Percentiles rank a stretch among this genome's conserved stretches.
Conservation (phyloP, 2,797 vertebrate genomes). For the Hoplostethus atlanticus region DNA sequence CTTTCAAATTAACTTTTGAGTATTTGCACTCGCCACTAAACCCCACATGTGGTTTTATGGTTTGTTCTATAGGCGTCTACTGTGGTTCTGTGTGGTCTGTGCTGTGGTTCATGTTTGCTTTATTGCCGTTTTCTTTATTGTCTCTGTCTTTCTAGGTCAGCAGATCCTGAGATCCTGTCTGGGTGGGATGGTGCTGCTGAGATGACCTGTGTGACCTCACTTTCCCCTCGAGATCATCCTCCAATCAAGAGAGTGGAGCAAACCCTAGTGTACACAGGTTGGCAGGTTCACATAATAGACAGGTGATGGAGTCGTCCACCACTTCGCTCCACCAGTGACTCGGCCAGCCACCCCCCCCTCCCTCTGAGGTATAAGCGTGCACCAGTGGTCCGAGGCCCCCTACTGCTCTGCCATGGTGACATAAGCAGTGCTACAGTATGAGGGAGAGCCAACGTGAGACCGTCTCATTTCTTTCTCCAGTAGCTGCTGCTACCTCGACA, state of each 20-base stretch:
- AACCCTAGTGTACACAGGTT: conserved; percentile 53
- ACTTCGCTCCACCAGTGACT: conserved; percentile 71
- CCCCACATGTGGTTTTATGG: conserved; percentile 47
- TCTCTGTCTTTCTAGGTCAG: conserved; percentile 60
- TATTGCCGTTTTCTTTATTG: conserved; percentile 14
- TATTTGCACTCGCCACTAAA: conserved; percentile 52
- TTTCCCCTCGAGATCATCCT: conserved; percentile 70
- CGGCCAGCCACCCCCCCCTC: conserved; percentile 45
- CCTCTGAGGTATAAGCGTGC: conserved; percentile 67
- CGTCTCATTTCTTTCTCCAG: conserved; percentile 74
- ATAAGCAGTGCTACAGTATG: conserved; percentile 80
- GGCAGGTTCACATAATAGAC: conserved; percentile 70
- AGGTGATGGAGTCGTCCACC: conserved; percentile 79
- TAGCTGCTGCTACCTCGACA: conserved; percentile 68
- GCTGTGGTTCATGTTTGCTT: conserved; percentile 26
- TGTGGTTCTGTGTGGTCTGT: not conserved
- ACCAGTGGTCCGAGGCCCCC: conserved; percentile 69
- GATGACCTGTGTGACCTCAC: conserved; percentile 72
- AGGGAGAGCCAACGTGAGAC: conserved; percentile 78
- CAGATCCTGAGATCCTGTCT: conserved; percentile 30
- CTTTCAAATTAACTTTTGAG: conserved; percentile 67
- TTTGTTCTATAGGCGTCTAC: conserved; percentile 50
- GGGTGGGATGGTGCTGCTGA: conserved; percentile 61
- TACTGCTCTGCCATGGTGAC: conserved; percentile 88
- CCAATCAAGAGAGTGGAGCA: conserved; percentile 48